phyloP scores from a whole-genome alignment of 2,113 vertebrate species.

The Balaeniceps rex region DNA sequence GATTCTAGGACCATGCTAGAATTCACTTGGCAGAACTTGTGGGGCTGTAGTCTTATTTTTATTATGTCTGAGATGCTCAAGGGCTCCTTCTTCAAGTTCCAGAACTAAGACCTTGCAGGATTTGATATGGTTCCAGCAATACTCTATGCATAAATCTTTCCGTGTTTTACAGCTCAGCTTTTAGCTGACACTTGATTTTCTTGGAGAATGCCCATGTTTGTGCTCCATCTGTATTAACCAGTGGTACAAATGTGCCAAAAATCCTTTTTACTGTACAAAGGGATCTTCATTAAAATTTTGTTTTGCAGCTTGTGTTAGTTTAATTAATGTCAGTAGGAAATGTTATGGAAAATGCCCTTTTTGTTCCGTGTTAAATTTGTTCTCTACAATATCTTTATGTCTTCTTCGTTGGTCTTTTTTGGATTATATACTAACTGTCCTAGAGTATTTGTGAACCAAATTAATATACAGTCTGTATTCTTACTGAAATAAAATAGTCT shows the following conservation, averaged over 20 bases:
- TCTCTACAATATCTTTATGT: not conserved
- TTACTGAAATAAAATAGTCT: not conserved
- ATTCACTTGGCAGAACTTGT: not conserved
- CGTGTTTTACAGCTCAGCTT: slow-evolving; percentile 51
- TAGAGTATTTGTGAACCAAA: not conserved
- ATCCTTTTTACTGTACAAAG: slow-evolving; percentile 2
- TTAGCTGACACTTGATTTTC: slow-evolving; percentile 45
- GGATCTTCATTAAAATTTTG: not conserved
- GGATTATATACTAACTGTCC: not conserved
- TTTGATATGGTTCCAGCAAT: slow-evolving; percentile 26
- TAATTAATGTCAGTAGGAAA: not conserved
- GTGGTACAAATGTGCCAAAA: slow-evolving; percentile 25
- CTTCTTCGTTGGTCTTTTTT: not conserved
- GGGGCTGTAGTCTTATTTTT: not conserved
- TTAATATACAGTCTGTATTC: not conserved
- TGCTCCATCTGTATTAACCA: not conserved
- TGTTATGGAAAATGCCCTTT: not conserved
- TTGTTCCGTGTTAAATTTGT: not conserved
- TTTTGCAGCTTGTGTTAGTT: not conserved
- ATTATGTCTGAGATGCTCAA: slow-evolving; percentile 43
- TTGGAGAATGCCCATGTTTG: slow-evolving; percentile 27
- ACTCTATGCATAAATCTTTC: slow-evolving; percentile 27
- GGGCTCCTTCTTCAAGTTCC: slow-evolving; percentile 20
- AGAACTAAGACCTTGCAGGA: not conserved
- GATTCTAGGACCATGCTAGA: not conserved